Evolutionary conservation across 2,113 vertebrate genomes (phyloP).

Genomic region (Ovis aries): DNA sequence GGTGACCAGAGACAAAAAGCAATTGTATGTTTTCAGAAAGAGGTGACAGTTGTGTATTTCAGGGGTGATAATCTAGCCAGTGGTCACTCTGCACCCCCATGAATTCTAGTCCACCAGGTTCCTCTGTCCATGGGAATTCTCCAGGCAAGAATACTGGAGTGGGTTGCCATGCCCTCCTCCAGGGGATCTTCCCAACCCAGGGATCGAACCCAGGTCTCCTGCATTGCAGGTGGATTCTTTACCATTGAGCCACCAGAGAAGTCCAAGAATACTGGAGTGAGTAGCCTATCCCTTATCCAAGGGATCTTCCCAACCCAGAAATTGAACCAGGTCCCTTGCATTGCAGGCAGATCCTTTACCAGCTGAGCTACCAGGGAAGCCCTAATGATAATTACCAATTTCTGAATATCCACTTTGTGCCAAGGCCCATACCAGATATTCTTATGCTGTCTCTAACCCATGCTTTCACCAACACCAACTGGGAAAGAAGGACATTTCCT

Average conservation of each 20-base stretch:
- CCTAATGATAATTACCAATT: neutral
- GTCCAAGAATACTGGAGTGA: neutral
- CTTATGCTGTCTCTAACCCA: neutral
- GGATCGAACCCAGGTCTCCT: neutral
- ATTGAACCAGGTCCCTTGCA: rapidly evolving
- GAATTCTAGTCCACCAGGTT: neutral
- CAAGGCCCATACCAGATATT: neutral
- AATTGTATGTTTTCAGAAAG: neutral
- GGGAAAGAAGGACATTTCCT: neutral
- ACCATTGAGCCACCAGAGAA: neutral
- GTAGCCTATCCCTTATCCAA: neutral
- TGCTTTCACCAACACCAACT: neutral
- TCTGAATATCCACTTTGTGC: neutral
- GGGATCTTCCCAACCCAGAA: neutral
- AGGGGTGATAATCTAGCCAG: neutral
- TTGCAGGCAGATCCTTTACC: neutral
- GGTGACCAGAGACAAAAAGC: neutral
- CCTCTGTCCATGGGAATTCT: neutral
- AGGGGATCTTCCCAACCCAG: neutral
- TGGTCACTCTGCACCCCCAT: neutral
- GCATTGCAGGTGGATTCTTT: neutral
- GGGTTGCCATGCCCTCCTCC: neutral
- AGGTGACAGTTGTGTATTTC: neutral
- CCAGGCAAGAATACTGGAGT: neutral
- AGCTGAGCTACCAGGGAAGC: neutral